These are phyloP conservation scores for Muricea muricata DNA, from an alignment of 92 coral and sea anemone genomes.

Conservation along the genomic window DNA sequence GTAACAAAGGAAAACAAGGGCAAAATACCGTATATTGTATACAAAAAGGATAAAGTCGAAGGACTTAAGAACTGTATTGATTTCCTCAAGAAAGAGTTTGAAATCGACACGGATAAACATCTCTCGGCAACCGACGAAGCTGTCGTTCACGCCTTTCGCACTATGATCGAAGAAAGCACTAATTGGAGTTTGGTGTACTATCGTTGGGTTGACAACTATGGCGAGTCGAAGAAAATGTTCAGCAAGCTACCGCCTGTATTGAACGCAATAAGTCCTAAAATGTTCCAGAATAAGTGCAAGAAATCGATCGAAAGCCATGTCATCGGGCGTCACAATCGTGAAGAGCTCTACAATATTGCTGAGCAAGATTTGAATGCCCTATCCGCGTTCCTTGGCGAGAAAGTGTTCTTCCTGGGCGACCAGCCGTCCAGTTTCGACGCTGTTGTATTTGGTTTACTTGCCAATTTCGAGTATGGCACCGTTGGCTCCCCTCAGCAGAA, in stretches of 20 bases:
- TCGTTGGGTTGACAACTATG: conserved; percentile 99
- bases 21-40: conserved; percentile 93
- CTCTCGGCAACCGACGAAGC: conserved; percentile 79
- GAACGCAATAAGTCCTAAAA: conserved; percentile 87
- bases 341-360: conserved; percentile 92
- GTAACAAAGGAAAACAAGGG: conserved; percentile 75
- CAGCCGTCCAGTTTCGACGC: conserved; percentile 93
- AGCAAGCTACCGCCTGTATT: conserved; percentile 87
- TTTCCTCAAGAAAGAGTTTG: conserved; percentile 93
- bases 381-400: conserved; percentile 80
- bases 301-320: conserved; percentile 98
- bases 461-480: conserved; percentile 85
- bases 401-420: conserved; percentile 92
- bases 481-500: conserved; percentile 88
- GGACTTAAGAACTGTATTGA: conserved; percentile 86
- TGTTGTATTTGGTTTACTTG: conserved; percentile 93
- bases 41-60: conserved; percentile 84
- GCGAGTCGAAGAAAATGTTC: conserved; percentile 95
- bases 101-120: conserved; percentile 73
- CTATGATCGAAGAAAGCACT: conserved; percentile 96
- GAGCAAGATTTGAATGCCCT: conserved; percentile 86
- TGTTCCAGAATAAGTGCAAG: conserved; percentile 94
- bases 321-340: conserved; percentile 93
- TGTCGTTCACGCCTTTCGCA: conserved; percentile 85
- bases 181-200: conserved; percentile 97